Evolutionary conservation across 2,797 vertebrate species (phyloP), one percentile per base, ranked within the genome.

Genomic region (Leuciscus waleckii): DNA sequence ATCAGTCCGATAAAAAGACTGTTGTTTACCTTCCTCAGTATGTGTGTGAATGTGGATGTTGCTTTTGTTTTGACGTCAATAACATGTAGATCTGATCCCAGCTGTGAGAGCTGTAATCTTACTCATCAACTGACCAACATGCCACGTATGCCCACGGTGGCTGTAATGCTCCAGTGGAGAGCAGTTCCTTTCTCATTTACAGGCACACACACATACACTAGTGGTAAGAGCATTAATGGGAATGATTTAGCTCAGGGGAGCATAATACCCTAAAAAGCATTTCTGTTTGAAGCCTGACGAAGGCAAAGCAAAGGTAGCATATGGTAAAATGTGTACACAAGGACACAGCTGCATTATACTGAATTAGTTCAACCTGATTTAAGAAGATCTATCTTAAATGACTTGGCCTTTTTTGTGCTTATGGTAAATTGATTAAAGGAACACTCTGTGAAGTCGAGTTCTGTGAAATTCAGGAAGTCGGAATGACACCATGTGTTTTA

Each of bases 181-280:
- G 37, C 39, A 23, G 7, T 39, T 76, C 2, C 32, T 35, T 26
- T 49, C 61, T 80, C 84, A 79, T 67, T n/a, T 29, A 82, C 77
- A 71, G 19, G 43, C 73, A 56, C 73, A 78, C 73, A 81, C 68
- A 74, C 32, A 75, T 19, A 84, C 19, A 16, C 37, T 4, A 67
- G 61, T 41, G 17, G 46, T 56, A 41, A 74, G 32, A 69, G 43
- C 73, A 69, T 84, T 84, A 58, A 69, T 69, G 74, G 35, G 77
- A 69, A 78, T 84, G 74, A 78, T 84, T 77, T 29, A 56, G 37
- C 74, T 69, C 46, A 78, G 46, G 74, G 63, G 63, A 78, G 63
- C 74, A 84, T 46, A 78, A 78, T 77, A 39, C 63, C 7, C 2
- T 56, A 21, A 78, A 78, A 37, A 49, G 7, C 74, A 43, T 84